Conservation (phyloP, 1,140 invertebrate genomes). For the Tetraneura akinire region DNA sequence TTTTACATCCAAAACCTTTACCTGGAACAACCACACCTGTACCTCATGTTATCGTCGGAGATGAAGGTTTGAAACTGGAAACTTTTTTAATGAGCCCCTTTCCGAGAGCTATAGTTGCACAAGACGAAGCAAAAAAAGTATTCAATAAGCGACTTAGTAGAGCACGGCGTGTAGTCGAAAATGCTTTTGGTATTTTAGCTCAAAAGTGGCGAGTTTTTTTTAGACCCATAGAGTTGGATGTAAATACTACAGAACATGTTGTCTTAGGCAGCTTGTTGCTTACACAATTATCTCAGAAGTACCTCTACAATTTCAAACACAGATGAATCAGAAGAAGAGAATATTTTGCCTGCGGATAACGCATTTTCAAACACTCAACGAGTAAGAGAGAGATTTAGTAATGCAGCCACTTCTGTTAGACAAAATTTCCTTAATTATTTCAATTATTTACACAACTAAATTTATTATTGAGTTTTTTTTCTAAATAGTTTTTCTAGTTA, state of each 20-base stretch:
- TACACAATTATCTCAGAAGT: conserved; percentile 1
- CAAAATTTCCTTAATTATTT: not conserved
- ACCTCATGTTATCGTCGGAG: conserved; percentile 54
- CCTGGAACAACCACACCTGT: not conserved
- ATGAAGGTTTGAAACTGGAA: conserved; percentile 59
- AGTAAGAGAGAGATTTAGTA: conserved; percentile 10
- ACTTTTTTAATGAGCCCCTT: conserved; percentile 47
- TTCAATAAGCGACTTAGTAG: not conserved
- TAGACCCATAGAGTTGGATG: not conserved
- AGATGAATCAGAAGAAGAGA: not conserved
- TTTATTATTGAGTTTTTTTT: too few relatives aligned
- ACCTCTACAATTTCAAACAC: not conserved
- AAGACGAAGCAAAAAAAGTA: not conserved
- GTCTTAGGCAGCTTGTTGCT: not conserved
- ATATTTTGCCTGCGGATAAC: not conserved
- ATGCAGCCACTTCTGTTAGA: not conserved
- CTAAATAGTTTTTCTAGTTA: too few relatives aligned
- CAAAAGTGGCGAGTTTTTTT: not conserved
- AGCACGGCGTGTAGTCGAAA: conserved; percentile 30
- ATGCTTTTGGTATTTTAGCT: conserved; percentile 26
- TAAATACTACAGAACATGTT: not conserved
- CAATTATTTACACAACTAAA: too few relatives aligned
- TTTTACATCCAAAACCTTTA: not conserved
- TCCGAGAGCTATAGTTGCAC: not conserved
- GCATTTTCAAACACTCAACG: not conserved